These are phyloP conservation scores for Enteromius radiatus DNA, from an alignment of 2,797 vertebrate genomes.

Conservation along the genomic window DNA sequence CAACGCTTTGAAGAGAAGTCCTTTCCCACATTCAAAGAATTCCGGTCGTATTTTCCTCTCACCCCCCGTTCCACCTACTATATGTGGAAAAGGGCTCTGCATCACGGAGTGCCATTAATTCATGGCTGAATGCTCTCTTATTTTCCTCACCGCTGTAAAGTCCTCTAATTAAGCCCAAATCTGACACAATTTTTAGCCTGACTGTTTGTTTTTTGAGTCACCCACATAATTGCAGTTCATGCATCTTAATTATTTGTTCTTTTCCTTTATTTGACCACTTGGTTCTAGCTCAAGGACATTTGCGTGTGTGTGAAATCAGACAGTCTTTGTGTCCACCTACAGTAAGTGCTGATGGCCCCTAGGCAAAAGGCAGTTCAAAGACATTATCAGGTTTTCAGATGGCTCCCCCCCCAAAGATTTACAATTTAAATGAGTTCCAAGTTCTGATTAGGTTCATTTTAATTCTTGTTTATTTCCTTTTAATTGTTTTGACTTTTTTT, in stretches of 20 bases:
- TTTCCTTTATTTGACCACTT: constrained; percentile 60
- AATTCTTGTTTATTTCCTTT: constrained; percentile 47
- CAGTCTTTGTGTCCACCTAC: constrained; percentile 61
- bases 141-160: background rate
- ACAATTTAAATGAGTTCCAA: constrained; percentile 53
- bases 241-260: constrained; percentile 61
- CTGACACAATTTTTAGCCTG: background rate
- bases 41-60: constrained; percentile 89
- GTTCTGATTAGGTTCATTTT: constrained; percentile 47
- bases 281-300: constrained; percentile 73
- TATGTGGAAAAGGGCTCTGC: constrained; percentile 97
- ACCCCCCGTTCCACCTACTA: constrained; percentile 96
- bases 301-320: constrained; percentile 78
- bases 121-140: constrained; percentile 74
- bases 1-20: constrained; percentile 91
- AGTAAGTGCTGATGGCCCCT: constrained; percentile 65
- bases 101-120: constrained; percentile 89
- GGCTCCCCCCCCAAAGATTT: constrained; percentile 58
- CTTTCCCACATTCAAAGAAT: constrained; percentile 95
- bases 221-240: constrained; percentile 64
- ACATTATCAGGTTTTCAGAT: constrained; percentile 54
- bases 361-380: constrained; percentile 81
- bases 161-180: background rate
- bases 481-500: constrained; percentile 5
- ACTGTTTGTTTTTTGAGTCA: background rate